Evolutionary conservation across 1,140 invertebrate genomes (phyloP), one percentile per base, ranked within the genome.

Genomic region (Bombus pascuorum): DNA sequence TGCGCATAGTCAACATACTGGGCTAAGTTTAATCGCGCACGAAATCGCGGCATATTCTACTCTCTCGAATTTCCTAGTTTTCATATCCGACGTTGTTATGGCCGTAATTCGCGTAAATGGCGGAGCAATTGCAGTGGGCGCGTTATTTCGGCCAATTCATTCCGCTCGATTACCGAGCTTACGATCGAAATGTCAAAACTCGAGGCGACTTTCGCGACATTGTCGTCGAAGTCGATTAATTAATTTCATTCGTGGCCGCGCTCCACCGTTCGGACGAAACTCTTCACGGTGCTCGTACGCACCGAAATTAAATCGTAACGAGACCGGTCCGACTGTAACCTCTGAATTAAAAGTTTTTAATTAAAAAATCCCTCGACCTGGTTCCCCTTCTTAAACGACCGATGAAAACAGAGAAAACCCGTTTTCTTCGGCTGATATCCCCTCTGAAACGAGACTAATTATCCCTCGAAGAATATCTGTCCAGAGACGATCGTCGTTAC

Each of bases 281-380:
- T 10, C 18, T 25, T 15, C 66, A 4, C 34, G 15, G 5, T 12
- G 37, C 72, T 37, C 37, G 8, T 28, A 76, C 74, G n/a, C 47
- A 6, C 47, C 28, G 53, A 59, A n/a, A 57, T 71, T 25, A 47
- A 80, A 80, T 65, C 44, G n/a, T 39, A 76, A 59, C 74, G 53
- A 37, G 47, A 8, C 47, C n/a, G 3, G 37, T 10, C 39, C 5
- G 12, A 3, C 15, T 6, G 18, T 15, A 76, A 57, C 28, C 39
- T 0, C 2, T 12, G 37, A 76, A 59, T 37, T n/a, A 59, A 62
- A 44, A 68, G 44, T 80, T 73, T 62, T 8, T 59, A 76, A 76
- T 76, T 76, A 76, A 59, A 76, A 59, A 59, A 59, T 59, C 47
- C 15, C 25, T 59, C 73, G 28, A 75, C 22, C 39, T 8, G 3